These are phyloP conservation scores for Nanorana parkeri DNA, from an alignment of 2,113 vertebrate genomes.

Conservation along the genomic window DNA sequence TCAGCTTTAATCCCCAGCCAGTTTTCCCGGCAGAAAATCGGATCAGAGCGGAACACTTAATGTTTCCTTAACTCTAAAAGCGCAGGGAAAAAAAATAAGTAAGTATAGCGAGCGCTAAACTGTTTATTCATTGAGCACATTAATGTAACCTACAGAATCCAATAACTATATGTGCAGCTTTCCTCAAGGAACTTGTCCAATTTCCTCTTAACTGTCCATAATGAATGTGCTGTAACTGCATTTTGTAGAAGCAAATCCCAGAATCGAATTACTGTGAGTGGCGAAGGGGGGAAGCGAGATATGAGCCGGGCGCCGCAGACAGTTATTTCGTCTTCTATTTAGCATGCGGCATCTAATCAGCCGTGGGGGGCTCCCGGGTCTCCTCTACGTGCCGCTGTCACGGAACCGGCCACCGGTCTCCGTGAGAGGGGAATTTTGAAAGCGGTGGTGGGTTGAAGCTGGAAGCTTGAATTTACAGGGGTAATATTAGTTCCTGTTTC, in stretches of 20 bases:
- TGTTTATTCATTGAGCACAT: constrained; percentile 15
- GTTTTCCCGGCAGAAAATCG: neutral
- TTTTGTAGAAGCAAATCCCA: constrained; percentile 39
- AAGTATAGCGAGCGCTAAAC: constrained; percentile 1
- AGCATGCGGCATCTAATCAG: neutral
- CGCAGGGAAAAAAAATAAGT: neutral
- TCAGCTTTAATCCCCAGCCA: neutral
- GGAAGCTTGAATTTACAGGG: too few species aligned
- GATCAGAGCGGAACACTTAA: neutral
- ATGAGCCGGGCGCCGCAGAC: neutral
- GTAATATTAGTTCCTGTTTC: too few species aligned
- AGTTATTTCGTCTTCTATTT: neutral
- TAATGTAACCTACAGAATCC: constrained; percentile 40
- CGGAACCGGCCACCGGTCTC: too few species aligned
- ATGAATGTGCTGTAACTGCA: constrained; percentile 37
- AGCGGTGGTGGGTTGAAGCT: too few species aligned
- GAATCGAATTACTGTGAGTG: constrained; percentile 23
- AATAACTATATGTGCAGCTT: constrained; percentile 22
- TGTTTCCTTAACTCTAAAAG: neutral
- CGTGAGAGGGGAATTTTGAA: too few species aligned
- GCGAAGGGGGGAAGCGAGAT: neutral
- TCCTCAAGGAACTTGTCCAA: constrained; percentile 50
- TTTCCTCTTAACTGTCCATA: constrained; percentile 40
- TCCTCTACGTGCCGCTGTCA: neutral
- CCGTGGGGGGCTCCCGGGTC: neutral